Conservation (phyloP, 1,140 invertebrate genomes). For the Myzus persicae region DNA sequence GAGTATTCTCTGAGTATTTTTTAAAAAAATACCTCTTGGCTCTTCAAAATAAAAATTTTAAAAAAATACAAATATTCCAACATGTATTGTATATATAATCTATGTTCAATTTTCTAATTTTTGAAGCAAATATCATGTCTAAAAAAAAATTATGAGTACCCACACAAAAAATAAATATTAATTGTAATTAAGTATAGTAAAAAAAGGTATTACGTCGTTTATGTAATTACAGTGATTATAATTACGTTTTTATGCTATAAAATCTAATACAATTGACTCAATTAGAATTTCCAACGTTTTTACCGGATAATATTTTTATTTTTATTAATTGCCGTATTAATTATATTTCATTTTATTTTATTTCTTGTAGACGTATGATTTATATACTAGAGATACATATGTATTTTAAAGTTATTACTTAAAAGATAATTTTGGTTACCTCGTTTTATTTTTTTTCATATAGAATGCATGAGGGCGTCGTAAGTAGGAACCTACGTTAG, state of each 20-base stretch:
- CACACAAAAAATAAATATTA: neutral
- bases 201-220: too few relatives aligned
- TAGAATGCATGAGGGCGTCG: neutral
- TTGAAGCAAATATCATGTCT: neutral
- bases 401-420: neutral
- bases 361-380: neutral
- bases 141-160: neutral
- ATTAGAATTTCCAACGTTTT: neutral
- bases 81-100: too few relatives aligned
- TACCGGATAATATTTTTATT: too few relatives aligned
- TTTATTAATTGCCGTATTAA: too few relatives aligned
- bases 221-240: too few relatives aligned
- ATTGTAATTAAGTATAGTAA: neutral
- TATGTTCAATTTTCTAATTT: neutral
- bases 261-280: neutral
- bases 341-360: neutral
- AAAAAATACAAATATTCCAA: too few relatives aligned
- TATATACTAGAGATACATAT: neutral
- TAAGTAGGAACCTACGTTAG: neutral
- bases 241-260: too few relatives aligned
- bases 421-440: neutral
- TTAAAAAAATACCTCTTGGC: neutral
- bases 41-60: too few relatives aligned
- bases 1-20: neutral
- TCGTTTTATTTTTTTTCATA: neutral